Percentiles rank a stretch among this genome's conserved stretches.
phyloP scores from a whole-genome alignment of 2,113 vertebrate genomes.

The Zingel zingel region DNA sequence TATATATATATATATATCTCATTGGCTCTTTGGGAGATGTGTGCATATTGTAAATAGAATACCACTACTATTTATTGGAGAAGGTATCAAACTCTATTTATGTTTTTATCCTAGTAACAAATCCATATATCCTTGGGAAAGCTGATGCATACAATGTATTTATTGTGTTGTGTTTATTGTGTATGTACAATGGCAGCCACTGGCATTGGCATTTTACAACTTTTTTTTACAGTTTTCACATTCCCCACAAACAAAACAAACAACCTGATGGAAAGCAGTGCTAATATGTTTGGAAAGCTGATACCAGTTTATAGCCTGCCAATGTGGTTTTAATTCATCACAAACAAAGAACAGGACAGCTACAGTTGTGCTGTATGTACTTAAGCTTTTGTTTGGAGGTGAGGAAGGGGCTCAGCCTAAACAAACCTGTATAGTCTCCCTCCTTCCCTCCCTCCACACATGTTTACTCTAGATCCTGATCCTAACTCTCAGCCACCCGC shows the following conservation, averaged over 20 bases:
- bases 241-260: constrained; percentile 30
- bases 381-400: constrained; percentile 59
- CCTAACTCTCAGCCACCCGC: constrained; percentile 64
- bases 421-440: constrained; percentile 59
- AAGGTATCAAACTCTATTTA: constrained; percentile 89
- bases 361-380: constrained; percentile 52
- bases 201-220: constrained; percentile 49
- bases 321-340: constrained; percentile 49
- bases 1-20: constrained; percentile 32
- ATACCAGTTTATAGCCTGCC: constrained; percentile 47
- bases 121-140: constrained; percentile 76
- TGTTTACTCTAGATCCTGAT: constrained; percentile 67
- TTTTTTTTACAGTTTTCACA: constrained; percentile 35
- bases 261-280: constrained; percentile 38
- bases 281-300: constrained; percentile 63
- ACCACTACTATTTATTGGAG: constrained; percentile 94
- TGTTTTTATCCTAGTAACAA: constrained; percentile 82
- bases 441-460: constrained; percentile 7
- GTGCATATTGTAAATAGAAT: constrained; percentile 94
- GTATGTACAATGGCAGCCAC: constrained; percentile 54
- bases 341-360: constrained; percentile 51
- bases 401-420: constrained; percentile 68
- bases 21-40: constrained; percentile 72
- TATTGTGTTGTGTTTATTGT: constrained; percentile 82
- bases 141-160: constrained; percentile 78